Evolutionary conservation across 2,888 invertebrate species (phyloP), one percentile per base, ranked within the genome.

Genomic region (Hedychridium roseum): DNA sequence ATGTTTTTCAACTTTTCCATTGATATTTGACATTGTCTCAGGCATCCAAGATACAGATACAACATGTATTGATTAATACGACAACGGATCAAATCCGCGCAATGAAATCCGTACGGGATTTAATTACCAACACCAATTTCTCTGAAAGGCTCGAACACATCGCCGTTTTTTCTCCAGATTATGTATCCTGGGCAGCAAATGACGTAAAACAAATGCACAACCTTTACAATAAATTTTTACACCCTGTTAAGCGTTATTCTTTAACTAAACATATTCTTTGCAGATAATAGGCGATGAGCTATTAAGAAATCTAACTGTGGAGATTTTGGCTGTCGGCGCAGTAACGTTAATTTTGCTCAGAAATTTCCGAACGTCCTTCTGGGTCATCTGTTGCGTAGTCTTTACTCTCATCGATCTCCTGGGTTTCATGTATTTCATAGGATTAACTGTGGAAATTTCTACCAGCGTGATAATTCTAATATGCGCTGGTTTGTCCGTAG

Each of bases 401-500:
- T 76, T 80, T 54, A 81, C 80, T 3, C 73, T 82, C 43, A 69
- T 82, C 32, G 79, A 82, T 58, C 73, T 82, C 11, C 70, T 80
- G 18, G 82, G 82, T 17, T 74, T 80, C n/a, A 80, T 82, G 79
- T 74, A 82, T 59, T 80, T 80, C 57, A 73, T 81, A 65, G 82
- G 79, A 23, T 66, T 83, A 34, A 80, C 81, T 18, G 74, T 83
- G 35, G 82, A 83, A 65, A 82, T 81, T 41, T 80, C 81, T 1
- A 79, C 82, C 6, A 80, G 80, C 44, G 79, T 82, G 35, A 78
- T 80, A 53, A 68, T 82, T 14, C 73, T 83, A 27, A 67, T 82
- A 20, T 80, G 81, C 50, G 80, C 80, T 26, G 82, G 82, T 26
- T 67, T 83, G 17, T 80, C 82, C 18, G 81, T 83, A 1, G 83